phyloP scores from a whole-genome alignment of 2,113 vertebrate genomes.

The Helogale parvula region DNA sequence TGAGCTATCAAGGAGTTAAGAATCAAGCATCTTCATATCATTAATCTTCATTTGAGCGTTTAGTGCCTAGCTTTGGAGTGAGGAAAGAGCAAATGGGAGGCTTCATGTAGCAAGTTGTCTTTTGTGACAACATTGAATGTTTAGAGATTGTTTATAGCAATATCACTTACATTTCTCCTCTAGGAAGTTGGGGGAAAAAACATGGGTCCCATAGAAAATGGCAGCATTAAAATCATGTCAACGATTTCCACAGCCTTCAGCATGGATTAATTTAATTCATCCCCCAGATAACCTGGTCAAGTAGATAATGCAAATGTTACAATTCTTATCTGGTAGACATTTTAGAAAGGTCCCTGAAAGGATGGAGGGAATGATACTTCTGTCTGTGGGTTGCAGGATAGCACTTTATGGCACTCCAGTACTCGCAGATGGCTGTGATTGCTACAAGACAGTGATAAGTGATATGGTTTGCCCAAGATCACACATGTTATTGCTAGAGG shows the following conservation, averaged over 20 bases:
- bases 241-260: background rate
- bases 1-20: background rate
- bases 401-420: background rate
- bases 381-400: background rate
- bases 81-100: background rate
- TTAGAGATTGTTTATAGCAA: constrained; percentile 13
- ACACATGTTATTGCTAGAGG: background rate
- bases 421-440: background rate
- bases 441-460: constrained; percentile 16
- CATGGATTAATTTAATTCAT: constrained; percentile 31
- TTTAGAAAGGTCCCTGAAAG: background rate
- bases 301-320: background rate
- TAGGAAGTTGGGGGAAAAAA: constrained; percentile 5
- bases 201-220: background rate
- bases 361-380: background rate
- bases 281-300: background rate
- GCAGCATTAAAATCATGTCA: constrained; percentile 36
- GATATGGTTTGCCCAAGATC: background rate
- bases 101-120: background rate
- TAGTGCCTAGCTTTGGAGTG: background rate
- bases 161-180: background rate
- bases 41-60: background rate
- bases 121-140: background rate
- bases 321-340: background rate
- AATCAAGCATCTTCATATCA: background rate